These are phyloP conservation scores for Macropis europaea DNA, from an alignment of 2,888 invertebrate genomes.

Conservation along the genomic window DNA sequence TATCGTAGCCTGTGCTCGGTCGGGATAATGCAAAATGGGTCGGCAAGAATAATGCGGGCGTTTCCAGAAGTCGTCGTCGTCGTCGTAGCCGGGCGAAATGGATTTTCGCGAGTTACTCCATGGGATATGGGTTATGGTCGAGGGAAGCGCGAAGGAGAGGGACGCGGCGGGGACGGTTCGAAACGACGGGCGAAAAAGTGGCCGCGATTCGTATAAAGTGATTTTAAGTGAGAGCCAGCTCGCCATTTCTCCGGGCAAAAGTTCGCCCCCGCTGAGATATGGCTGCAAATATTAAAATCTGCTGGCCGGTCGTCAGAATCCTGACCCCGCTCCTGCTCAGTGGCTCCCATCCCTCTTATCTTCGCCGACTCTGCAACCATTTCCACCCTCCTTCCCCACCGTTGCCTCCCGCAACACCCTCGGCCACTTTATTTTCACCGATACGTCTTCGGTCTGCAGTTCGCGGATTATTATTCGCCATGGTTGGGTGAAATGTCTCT, in stretches of 20 bases:
- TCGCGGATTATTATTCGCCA: slow-evolving; percentile 10
- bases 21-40: slow-evolving; percentile 58
- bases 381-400: not conserved
- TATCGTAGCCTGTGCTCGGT: slow-evolving; percentile 59
- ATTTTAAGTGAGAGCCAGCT: slow-evolving; percentile 72
- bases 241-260: slow-evolving; percentile 60
- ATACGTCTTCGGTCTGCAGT: not conserved
- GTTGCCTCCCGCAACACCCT: not conserved
- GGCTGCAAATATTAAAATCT: slow-evolving; percentile 75
- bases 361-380: not conserved
- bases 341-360: slow-evolving; percentile 38
- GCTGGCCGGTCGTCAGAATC: slow-evolving; percentile 57
- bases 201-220: slow-evolving; percentile 72
- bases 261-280: slow-evolving; percentile 72
- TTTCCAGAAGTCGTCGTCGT: slow-evolving; percentile 58
- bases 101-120: too few relatives aligned
- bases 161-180: slow-evolving; percentile 14
- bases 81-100: slow-evolving; percentile 7
- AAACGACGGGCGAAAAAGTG: slow-evolving; percentile 65
- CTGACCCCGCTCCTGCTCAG: slow-evolving; percentile 27
- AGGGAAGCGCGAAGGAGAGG: not conserved
- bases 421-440: not conserved
- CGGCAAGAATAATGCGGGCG: slow-evolving; percentile 67
- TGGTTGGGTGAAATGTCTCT: too few relatives aligned
- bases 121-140: too few relatives aligned